Evolutionary conservation across 64 coral and sea anemone genomes (phyloP), one percentile per base, ranked within the genome.

Genomic region (Cladopsammia gracilis): DNA sequence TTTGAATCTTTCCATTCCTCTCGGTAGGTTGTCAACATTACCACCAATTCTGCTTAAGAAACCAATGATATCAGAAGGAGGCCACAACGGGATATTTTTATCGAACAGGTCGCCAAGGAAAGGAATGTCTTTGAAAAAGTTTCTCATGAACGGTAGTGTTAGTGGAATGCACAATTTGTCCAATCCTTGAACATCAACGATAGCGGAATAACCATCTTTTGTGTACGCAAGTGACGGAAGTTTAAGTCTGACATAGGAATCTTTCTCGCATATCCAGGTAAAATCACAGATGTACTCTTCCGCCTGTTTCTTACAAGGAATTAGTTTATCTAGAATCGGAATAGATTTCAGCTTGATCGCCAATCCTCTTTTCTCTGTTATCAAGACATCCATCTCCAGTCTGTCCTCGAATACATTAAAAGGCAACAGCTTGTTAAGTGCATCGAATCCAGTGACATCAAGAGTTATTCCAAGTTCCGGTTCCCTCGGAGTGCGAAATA

Each of bases 181-280:
- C 51, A 95, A 25, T 16, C 79, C 93, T 65, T 95, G 58, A 49
- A 95, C 78, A 26, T 95, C 87, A 4, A 90, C 76, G 45, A n/a
- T 85, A 50, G 70, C 64, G 73, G 79, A 70, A 72, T 90, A 95
- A 4, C 93, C 93, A 69, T 95, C 93, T 65, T 61, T 44, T 15
- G 87, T 95, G 34, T 95, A 95, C 1, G 87, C 89, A 67, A 95
- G 50, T 22, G 77, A 90, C 44, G 93, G 93, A 48, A 88, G 49
- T 53, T 72, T 49, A 19, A 95, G 51, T 23, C 44, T 66, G 22
- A 95, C 79, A n/a, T 75, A 95, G 0, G 93, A 95, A 53, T 95
- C 87, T 47, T 81, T 48, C 20, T 69, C 70, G 85, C 93, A 95
- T 64, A 95, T 58, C 93, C 93, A 95, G 15, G 87, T 95, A 26